These are phyloP conservation scores for Micrasema longulum DNA, from an alignment of 1,140 invertebrate genomes.

Conservation along the genomic window DNA sequence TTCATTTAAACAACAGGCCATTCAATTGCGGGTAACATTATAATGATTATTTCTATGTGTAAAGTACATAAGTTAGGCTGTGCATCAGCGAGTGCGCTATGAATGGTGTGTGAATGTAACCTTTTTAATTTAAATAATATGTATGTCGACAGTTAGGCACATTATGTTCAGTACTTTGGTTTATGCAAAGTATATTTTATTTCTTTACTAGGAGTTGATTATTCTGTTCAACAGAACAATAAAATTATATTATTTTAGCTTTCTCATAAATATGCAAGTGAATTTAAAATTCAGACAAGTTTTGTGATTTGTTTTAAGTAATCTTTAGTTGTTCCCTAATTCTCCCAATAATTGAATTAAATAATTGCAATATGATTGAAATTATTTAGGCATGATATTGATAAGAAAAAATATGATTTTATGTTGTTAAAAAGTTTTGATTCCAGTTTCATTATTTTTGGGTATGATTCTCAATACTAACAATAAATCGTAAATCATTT, in stretches of 20 bases:
- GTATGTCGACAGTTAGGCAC: conserved; percentile 31
- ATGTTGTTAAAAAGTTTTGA: conserved; percentile 52
- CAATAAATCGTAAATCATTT: conserved; percentile 42
- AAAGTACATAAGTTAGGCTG: conserved; percentile 18
- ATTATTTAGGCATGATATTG: conserved; percentile 53
- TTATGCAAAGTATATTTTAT: conserved; percentile 37
- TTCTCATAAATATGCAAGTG: conserved; percentile 44
- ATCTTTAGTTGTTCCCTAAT: conserved; percentile 46
- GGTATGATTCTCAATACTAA: conserved; percentile 53
- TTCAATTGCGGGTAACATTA: conserved; percentile 30
- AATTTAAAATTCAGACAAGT: conserved; percentile 56
- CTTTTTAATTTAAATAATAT: conserved; percentile 31
- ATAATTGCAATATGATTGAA: conserved; percentile 55
- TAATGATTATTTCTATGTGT: conserved; percentile 15
- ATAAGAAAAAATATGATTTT: conserved; percentile 52
- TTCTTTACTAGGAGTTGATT: conserved; percentile 47
- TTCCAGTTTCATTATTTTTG: conserved; percentile 50
- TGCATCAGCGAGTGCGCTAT: conserved; percentile 18
- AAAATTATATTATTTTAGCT: conserved; percentile 52
- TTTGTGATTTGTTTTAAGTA: conserved; percentile 54
- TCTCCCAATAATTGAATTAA: conserved; percentile 50
- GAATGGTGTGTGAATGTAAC: conserved; percentile 30
- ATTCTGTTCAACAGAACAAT: conserved; percentile 54
- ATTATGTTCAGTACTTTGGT: conserved; percentile 38
- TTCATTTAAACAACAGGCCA: conserved; percentile 38